These are phyloP conservation scores for Bellardia bayeri DNA, from an alignment of 2,888 invertebrate species.

Conservation along the genomic window DNA sequence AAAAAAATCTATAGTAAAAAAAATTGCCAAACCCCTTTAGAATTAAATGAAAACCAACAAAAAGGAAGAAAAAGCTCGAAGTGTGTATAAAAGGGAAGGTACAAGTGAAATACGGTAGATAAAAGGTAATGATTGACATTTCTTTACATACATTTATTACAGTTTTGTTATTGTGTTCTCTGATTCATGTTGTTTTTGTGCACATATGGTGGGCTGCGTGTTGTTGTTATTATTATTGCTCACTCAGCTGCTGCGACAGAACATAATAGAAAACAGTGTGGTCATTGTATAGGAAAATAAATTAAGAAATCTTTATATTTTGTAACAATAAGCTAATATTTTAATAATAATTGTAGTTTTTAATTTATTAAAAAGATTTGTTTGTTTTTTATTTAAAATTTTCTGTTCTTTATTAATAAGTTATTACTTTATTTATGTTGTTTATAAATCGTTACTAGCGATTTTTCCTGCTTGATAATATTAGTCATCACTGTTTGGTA, in stretches of 20 bases:
- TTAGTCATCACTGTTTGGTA: constrained; percentile 40
- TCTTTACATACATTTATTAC: neutral
- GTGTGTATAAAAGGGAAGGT: constrained; percentile 14
- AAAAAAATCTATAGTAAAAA: constrained; percentile 50
- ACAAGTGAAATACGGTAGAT: constrained; percentile 17
- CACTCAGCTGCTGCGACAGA: neutral
- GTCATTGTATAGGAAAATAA: neutral
- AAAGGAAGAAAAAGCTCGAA: neutral
- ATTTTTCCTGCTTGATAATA: neutral
- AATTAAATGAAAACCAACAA: constrained; percentile 10
- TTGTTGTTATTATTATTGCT: constrained; percentile 30
- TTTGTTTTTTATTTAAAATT: neutral
- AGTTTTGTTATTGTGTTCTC: neutral
- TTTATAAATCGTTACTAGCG: neutral
- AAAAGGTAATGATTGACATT: constrained; percentile 43
- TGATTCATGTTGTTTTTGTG: constrained; percentile 16
- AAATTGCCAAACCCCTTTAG: constrained; percentile 36
- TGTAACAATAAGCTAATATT: too few relatives aligned
- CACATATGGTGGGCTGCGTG: constrained; percentile 21
- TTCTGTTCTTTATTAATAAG: neutral
- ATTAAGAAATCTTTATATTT: neutral
- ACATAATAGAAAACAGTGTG: constrained; percentile 23
- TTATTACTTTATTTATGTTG: neutral
- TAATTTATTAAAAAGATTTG: neutral
- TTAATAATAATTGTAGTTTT: neutral